A percentile compares a stretch with the other conserved stretches of the same genome.
Evolutionary conservation across 2,888 invertebrate genomes (phyloP).

Genomic region (Phrixothrix hirtus): DNA sequence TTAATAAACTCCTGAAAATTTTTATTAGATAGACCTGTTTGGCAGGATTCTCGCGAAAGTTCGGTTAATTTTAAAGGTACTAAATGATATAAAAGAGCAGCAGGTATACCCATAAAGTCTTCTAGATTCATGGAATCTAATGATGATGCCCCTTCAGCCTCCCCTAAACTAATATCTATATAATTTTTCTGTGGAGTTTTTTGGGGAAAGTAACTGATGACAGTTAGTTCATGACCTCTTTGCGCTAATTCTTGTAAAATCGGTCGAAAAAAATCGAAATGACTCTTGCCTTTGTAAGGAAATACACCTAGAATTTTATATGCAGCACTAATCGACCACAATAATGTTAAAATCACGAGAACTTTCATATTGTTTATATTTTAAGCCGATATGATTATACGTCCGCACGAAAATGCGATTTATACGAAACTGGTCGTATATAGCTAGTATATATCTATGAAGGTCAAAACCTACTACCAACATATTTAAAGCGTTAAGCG

Average conservation of each 20-base stretch:
- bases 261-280: constrained; percentile 68
- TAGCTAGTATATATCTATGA: no score
- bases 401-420: no score
- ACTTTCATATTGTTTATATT: no score
- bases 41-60: constrained; percentile 24
- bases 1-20: constrained; percentile 3
- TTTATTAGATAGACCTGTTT: constrained; percentile 37
- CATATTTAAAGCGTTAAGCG: no score
- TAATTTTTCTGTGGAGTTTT: constrained; percentile 25
- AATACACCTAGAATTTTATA: constrained; percentile 68
- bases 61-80: constrained; percentile 4
- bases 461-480: no score
- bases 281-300: constrained; percentile 71
- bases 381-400: no score
- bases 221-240: constrained; percentile 67
- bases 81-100: not conserved
- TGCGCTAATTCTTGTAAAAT: constrained; percentile 63
- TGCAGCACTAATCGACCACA: not conserved
- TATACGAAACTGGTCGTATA: no score
- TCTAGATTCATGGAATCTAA: not conserved
- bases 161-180: constrained; percentile 27
- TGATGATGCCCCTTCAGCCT: not conserved
- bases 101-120: not conserved
- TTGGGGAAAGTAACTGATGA: constrained; percentile 66
- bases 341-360: not conserved